These are phyloP conservation scores for Actinia tenebrosa DNA, from an alignment of 64 coral and sea anemone genomes.

Conservation along the genomic window DNA sequence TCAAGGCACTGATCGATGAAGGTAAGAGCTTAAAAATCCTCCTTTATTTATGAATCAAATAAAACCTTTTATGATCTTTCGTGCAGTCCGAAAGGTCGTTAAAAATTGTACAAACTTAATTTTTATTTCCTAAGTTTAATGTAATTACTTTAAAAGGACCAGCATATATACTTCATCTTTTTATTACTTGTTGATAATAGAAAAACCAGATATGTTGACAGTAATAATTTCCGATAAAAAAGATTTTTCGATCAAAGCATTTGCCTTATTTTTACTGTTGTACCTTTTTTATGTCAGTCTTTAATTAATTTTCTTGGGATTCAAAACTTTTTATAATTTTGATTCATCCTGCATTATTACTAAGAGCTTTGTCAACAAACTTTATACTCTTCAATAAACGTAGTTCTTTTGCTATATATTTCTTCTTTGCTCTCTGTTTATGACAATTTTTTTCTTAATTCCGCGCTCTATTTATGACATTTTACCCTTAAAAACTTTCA, in stretches of 20 bases:
- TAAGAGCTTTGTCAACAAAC: not conserved
- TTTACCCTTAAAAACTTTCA: no score
- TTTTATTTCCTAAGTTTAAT: not conserved
- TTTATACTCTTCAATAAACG: not conserved
- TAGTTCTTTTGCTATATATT: not conserved
- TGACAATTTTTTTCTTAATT: no score
- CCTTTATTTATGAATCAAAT: not conserved
- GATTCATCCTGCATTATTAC: not conserved
- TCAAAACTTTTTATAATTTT: not conserved
- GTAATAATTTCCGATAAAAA: not conserved
- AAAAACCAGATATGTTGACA: not conserved
- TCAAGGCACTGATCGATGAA: constrained; percentile 54
- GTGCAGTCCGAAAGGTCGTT: not conserved
- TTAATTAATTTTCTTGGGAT: not conserved
- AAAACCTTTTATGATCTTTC: not conserved
- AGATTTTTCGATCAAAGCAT: not conserved
- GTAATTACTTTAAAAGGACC: not conserved
- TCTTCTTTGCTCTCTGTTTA: no score
- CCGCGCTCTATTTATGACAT: no score
- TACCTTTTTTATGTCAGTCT: not conserved
- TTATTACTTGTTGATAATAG: constrained; percentile 2
- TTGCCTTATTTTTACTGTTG: not conserved
- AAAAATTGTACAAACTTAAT: not conserved
- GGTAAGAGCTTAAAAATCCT: constrained; percentile 34
- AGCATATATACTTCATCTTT: not conserved